Base-by-base conservation (phyloP, 1,140 invertebrate genomes). In the Philaenus spumarius region DNA sequence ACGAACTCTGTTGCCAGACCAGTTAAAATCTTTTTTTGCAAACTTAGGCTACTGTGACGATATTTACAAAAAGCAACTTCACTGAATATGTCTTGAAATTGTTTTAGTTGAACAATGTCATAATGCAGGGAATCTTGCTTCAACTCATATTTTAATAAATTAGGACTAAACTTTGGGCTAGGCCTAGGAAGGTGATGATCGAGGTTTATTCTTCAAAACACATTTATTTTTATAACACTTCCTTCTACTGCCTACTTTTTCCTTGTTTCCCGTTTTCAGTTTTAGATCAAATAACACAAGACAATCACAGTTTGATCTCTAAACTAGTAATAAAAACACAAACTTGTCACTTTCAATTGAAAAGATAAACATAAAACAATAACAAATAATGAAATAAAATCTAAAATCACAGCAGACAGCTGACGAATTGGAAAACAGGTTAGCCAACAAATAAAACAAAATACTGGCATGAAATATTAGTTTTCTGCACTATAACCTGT, bases 61-160 rank as follows among this genome's bases (percentile, higher is more conserved):
- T 9, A 37, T 19, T 39, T 54, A 40, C 52, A 54, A 1, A 54
- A 26, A 39, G 30, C 20, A 35, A 54, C n/a, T 1, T 54, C n/a
- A 9, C 1, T 2, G 26, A 54, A 54, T 2, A 54, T 15, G 2
- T 1, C 19, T 54, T 39, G 30, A 2, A 54, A 5, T 11, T 40
- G 17, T 11, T 37, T 11, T 2, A 54, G 2, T 17, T 54, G 6
- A 39, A 54, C 35, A 37, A 54, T 39, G n/a, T 54, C 52, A 54
- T 54, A 54, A 9, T 39, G 34, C 39, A 54, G 14, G 15, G 7
- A 15, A 17, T 40, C 19, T 9, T 39, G 6, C 14, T 3, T 5
- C 2, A 17, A 2, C 5, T 39, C 34, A 39, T 37, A 54, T 6
- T 22, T 37, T 1, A 35, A 9, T 7, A 39, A 17, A 22, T 54